Conservation (phyloP, 1,140 invertebrate genomes). For the Theocolax elegans region DNA sequence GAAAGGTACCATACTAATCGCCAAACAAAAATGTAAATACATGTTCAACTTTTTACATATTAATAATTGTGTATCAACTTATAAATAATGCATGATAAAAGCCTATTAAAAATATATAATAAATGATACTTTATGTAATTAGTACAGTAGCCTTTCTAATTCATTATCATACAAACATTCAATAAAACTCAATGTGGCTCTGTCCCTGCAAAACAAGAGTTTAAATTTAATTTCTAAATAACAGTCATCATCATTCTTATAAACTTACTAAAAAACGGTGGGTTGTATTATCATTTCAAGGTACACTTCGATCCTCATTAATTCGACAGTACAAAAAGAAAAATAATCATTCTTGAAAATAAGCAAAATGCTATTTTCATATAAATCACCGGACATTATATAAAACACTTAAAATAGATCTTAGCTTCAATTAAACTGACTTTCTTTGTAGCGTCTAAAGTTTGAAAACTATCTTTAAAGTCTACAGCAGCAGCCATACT, state of each 20-base stretch:
- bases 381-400: slow-evolving; percentile 29
- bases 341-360: slow-evolving; percentile 1
- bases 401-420: slow-evolving; percentile 26
- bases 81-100: not conserved
- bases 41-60: not conserved
- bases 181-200: slow-evolving; percentile 28
- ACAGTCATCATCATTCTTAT: slow-evolving; percentile 35
- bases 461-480: slow-evolving; percentile 21
- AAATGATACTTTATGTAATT: slow-evolving; percentile 17
- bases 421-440: slow-evolving; percentile 18
- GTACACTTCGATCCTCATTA: slow-evolving; percentile 18
- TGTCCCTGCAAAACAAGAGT: slow-evolving; percentile 27
- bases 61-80: not conserved
- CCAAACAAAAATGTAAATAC: slow-evolving; percentile 4
- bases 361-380: slow-evolving; percentile 18
- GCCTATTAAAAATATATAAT: slow-evolving; percentile 5
- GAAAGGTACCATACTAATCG: slow-evolving; percentile 28
- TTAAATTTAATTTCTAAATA: slow-evolving; percentile 33
- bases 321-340: slow-evolving; percentile 20
- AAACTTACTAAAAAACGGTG: slow-evolving; percentile 36
- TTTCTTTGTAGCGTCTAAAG: slow-evolving; percentile 17
- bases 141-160: slow-evolving; percentile 31
- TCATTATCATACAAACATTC: slow-evolving; percentile 35
- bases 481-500: slow-evolving; percentile 4
- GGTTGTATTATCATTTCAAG: slow-evolving; percentile 27